Evolutionary conservation across 2,113 vertebrate genomes (phyloP).

Genomic region (Leucopsar rothschildi): DNA sequence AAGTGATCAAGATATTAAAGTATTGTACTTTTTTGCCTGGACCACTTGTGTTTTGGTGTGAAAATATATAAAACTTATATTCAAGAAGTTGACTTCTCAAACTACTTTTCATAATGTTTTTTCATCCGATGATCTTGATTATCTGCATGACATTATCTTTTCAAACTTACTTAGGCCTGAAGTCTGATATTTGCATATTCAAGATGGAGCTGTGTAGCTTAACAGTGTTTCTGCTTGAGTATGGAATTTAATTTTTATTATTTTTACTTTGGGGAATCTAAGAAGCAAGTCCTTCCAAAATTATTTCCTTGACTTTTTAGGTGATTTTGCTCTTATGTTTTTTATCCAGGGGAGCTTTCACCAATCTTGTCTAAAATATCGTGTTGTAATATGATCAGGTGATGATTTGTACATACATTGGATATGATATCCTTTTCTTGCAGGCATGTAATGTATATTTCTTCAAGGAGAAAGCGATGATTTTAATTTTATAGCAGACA

Average conservation of each 20-base stretch:
- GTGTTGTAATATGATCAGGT: not conserved
- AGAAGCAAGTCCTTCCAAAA: slow-evolving; percentile 22
- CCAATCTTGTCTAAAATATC: not conserved
- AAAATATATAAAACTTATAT: slow-evolving; percentile 43
- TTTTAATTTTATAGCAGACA: not conserved
- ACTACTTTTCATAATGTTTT: slow-evolving; percentile 57
- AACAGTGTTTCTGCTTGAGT: slow-evolving; percentile 39
- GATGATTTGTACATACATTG: not conserved
- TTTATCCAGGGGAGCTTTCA: slow-evolving; percentile 14
- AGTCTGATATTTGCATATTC: slow-evolving; percentile 58
- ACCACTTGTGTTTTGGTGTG: slow-evolving; percentile 43
- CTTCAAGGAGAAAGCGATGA: not conserved
- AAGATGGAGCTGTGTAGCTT: slow-evolving; percentile 33
- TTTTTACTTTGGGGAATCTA: slow-evolving; percentile 47
- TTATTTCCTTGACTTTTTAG: not conserved
- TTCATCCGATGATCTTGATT: slow-evolving; percentile 70
- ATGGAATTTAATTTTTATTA: not conserved
- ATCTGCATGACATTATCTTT: slow-evolving; percentile 66
- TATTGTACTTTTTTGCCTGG: slow-evolving; percentile 43
- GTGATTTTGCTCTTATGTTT: slow-evolving; percentile 26
- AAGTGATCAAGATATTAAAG: slow-evolving; percentile 52
- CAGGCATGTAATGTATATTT: not conserved
- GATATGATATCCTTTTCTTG: not conserved
- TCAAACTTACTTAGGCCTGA: slow-evolving; percentile 52
- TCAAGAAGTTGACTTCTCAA: slow-evolving; percentile 43